Percentiles rank a stretch among this genome's conserved stretches.
phyloP scores from a whole-genome alignment of 1,140 invertebrate species.

The Periplaneta americana region DNA sequence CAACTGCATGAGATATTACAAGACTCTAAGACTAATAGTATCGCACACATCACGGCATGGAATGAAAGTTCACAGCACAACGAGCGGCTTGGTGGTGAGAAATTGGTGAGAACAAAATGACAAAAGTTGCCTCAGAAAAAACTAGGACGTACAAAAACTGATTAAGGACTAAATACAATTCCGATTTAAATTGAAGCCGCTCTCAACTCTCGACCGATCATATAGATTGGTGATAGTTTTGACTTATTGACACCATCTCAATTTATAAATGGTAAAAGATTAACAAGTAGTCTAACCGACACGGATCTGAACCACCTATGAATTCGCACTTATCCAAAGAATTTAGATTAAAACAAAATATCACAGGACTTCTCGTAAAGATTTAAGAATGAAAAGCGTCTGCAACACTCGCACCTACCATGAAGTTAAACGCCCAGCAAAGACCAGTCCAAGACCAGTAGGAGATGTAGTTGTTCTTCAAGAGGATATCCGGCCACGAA shows the following conservation, averaged over 20 bases:
- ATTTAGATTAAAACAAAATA: not conserved
- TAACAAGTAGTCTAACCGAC: not conserved
- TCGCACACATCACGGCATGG: conserved; percentile 8
- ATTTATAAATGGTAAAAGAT: not conserved
- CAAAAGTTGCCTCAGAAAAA: not conserved
- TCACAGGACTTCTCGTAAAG: not conserved
- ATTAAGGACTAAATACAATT: not conserved
- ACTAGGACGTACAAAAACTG: not conserved
- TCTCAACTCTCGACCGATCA: not conserved
- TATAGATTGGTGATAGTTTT: not conserved
- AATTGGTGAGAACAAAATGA: not conserved
- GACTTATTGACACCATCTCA: not conserved
- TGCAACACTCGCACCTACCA: not conserved
- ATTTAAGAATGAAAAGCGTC: not conserved
- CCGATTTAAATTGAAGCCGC: not conserved
- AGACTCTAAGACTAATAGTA: not conserved
- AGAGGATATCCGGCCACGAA: not conserved
- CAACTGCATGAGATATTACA: not conserved
- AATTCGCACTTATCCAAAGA: not conserved
- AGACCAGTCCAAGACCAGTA: no score
- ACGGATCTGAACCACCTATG: not conserved
- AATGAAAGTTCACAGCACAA: not conserved
- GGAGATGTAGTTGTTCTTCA: not conserved
- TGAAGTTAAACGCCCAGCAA: not conserved
- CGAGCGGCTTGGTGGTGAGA: not conserved